Conservation (phyloP, 2,888 invertebrate genomes). For the Macaria notata region DNA sequence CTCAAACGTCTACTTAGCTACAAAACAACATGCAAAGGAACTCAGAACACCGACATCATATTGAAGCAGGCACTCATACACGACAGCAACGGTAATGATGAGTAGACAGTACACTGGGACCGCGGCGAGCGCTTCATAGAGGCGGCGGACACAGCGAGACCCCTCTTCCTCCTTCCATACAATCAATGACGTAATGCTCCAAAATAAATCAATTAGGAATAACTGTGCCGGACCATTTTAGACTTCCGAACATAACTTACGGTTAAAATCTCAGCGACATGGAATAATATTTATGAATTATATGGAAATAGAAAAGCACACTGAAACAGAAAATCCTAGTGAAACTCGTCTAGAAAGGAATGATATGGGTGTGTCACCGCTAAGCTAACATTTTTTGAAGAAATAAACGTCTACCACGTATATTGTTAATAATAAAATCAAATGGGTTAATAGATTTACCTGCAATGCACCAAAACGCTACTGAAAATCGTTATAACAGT, state of each 20-base stretch:
- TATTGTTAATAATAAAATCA: slow-evolving; percentile 1
- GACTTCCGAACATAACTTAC: slow-evolving; percentile 34
- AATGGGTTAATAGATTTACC: slow-evolving; percentile 43
- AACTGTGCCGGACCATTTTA: slow-evolving; percentile 48
- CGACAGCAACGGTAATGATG: slow-evolving; percentile 8
- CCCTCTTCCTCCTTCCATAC: slow-evolving; percentile 40
- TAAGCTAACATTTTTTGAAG: slow-evolving; percentile 30
- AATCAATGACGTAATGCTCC: slow-evolving; percentile 77
- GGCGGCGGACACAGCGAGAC: slow-evolving; percentile 47
- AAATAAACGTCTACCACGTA: not conserved
- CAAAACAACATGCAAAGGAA: slow-evolving; percentile 33
- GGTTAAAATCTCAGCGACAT: slow-evolving; percentile 27
- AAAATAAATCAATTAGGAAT: slow-evolving; percentile 79
- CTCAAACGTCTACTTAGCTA: too few relatives aligned
- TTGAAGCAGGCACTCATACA: slow-evolving; percentile 19
- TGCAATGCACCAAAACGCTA: slow-evolving; percentile 37
- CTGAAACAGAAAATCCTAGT: slow-evolving; percentile 11
- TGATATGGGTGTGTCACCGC: slow-evolving; percentile 72
- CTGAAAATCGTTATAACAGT: slow-evolving; percentile 28
- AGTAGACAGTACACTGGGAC: not conserved
- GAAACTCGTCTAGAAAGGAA: slow-evolving; percentile 38
- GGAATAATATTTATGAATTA: slow-evolving; percentile 11
- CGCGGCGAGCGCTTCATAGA: slow-evolving; percentile 22
- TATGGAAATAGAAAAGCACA: not conserved
- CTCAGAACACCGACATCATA: slow-evolving; percentile 10